Base-by-base conservation (phyloP, 2,888 invertebrate species). In the Drosophila rubida region DNA sequence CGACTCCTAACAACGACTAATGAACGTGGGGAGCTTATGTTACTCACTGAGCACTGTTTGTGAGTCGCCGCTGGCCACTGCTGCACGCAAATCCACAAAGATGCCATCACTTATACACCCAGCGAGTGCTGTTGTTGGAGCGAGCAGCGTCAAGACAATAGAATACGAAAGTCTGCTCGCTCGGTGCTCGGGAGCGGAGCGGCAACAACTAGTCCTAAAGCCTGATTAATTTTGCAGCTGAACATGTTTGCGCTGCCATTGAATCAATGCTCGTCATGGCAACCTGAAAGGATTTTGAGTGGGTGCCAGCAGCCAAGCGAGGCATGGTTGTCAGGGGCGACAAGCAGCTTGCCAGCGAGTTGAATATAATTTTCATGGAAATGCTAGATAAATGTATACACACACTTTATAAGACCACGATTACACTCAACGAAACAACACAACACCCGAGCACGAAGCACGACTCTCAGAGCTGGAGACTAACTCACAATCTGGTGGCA, bases 191-290 rank as follows among this genome's bases (percentile, higher is more conserved):
- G 30, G n/a, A 32, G n/a, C 8, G 2, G 27, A 39, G 19, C 35
- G 11, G 22, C 22, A 11, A 32, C 44, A 50, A 51, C 67, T 58
- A 51, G 23, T 44, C 22, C 25, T n/a, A 58, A 50, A 55, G 50
- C 50, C 77, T 65, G 77, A 73, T 73, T 73, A 76, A 73, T 60
- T 72, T 60, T 54, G 30, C 51, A 64, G 48, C 42, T 30, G 30
- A 51, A 53, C 76, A 75, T 44, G 45, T 69, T 68, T 55, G 55
- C 57, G 51, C 39, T 59, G 22, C 25, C 13, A 59, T 59, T 54
- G 54, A 54, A 54, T 45, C 23, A 54, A 46, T 44, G 53, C 41
- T 22, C 41, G 68, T 54, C 76, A 60, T 71, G 77, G 60, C 45
- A 65, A 61, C 57, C 32, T 23, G 66, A 60, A 61, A 77, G 73